Percentiles rank a stretch among this genome's conserved stretches.
These are phyloP conservation scores for Glaucopsyche alexis DNA, from an alignment of 2,888 invertebrate genomes.

Conservation along the genomic window DNA sequence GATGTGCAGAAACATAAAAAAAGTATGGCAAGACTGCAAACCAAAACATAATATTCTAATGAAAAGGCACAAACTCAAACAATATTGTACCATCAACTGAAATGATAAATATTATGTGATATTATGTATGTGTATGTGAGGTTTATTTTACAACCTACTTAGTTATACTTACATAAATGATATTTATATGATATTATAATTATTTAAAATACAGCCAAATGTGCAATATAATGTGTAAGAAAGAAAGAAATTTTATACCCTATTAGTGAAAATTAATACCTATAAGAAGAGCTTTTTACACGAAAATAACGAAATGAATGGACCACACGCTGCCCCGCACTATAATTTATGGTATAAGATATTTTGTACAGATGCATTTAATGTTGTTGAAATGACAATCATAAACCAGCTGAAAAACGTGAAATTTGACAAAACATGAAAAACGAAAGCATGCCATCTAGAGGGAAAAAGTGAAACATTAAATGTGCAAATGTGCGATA, in stretches of 20 bases:
- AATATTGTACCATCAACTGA: background rate
- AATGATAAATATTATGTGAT: background rate
- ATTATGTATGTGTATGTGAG: background rate
- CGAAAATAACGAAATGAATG: background rate
- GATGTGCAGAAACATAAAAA: background rate
- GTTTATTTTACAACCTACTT: background rate
- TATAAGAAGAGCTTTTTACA: background rate
- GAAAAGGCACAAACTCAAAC: slow-evolving; percentile 3
- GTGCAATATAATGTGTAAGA: background rate
- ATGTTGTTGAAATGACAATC: background rate
- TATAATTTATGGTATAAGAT: background rate
- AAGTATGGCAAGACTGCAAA: background rate
- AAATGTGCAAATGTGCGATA: background rate
- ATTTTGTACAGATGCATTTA: background rate
- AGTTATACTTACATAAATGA: background rate
- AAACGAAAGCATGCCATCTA: slow-evolving; percentile 14
- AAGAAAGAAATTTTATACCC: background rate
- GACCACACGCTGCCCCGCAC: background rate
- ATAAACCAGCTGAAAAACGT: background rate
- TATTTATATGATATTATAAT: background rate
- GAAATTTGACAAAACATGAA: background rate
- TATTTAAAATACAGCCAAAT: background rate
- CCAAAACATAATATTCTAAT: background rate
- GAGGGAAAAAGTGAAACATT: background rate
- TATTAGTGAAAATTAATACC: too few relatives aligned